phyloP scores from a whole-genome alignment of 2,888 invertebrate genomes.

The Asteroscopus sphinx region DNA sequence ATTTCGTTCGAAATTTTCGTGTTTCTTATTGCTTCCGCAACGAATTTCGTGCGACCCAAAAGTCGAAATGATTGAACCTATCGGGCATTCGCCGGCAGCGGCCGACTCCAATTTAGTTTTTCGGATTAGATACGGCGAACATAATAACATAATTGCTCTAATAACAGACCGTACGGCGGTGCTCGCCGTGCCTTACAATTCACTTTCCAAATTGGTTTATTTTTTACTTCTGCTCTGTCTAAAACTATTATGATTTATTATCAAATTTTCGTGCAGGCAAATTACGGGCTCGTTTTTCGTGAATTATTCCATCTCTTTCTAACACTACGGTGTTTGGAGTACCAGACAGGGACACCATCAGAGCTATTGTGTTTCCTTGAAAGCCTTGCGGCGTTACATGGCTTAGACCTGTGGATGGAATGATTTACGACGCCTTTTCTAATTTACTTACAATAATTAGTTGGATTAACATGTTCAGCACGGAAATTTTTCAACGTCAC shows the following conservation, averaged over 20 bases:
- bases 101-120: slow-evolving; percentile 89
- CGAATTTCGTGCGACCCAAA: slow-evolving; percentile 89
- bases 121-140: slow-evolving; percentile 89
- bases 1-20: slow-evolving; percentile 83
- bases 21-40: slow-evolving; percentile 90
- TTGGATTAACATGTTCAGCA: slow-evolving; percentile 83
- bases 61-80: slow-evolving; percentile 88
- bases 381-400: slow-evolving; percentile 79
- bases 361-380: slow-evolving; percentile 78
- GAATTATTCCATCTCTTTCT: slow-evolving; percentile 78
- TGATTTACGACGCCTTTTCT: slow-evolving; percentile 85
- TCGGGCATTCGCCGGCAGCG: slow-evolving; percentile 88
- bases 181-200: slow-evolving; percentile 88
- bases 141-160: slow-evolving; percentile 90
- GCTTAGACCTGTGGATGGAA: slow-evolving; percentile 75
- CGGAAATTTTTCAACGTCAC: slow-evolving; percentile 78
- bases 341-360: slow-evolving; percentile 75
- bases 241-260: slow-evolving; percentile 90
- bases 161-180: slow-evolving; percentile 84
- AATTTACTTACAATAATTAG: slow-evolving; percentile 86
- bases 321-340: slow-evolving; percentile 56
- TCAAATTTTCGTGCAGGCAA: slow-evolving; percentile 89
- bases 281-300: slow-evolving; percentile 85
- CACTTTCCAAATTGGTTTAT: slow-evolving; percentile 90
- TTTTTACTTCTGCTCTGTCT: slow-evolving; percentile 86